These are phyloP conservation scores for Salticus scenicus DNA, from an alignment of 2,888 invertebrate species.

Conservation along the genomic window DNA sequence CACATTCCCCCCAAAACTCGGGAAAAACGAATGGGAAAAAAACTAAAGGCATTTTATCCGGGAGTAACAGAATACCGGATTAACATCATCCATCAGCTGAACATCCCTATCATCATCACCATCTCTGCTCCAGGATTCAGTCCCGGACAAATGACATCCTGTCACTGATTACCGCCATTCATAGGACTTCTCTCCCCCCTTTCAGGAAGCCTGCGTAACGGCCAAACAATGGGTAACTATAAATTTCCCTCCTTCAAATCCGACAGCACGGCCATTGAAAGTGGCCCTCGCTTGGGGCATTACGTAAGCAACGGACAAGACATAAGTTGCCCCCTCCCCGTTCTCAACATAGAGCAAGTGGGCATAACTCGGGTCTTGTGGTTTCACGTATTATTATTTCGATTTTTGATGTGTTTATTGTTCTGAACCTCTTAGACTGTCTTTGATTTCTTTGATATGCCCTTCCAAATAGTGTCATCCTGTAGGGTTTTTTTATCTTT, in stretches of 20 bases:
- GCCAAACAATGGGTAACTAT: conserved; percentile 70
- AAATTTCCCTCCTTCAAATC: conserved; percentile 68
- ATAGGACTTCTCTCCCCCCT: conserved; percentile 23
- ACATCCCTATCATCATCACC: conserved; percentile 67
- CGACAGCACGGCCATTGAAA: conserved; percentile 56
- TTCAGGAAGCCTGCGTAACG: conserved; percentile 60
- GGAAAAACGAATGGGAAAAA: neutral
- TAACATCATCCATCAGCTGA: conserved; percentile 65
- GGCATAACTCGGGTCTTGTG: neutral
- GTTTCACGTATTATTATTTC: conserved; percentile 19
- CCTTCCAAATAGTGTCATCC: conserved; percentile 13
- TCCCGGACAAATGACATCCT: conserved; percentile 69
- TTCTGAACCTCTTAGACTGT: conserved; percentile 28
- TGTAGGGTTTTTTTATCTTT: neutral
- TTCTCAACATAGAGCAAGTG: neutral
- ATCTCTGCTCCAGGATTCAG: conserved; percentile 52
- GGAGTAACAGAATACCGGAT: conserved; percentile 65
- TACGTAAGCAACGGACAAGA: conserved; percentile 60
- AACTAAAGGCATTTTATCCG: conserved; percentile 33
- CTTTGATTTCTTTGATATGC: conserved; percentile 9
- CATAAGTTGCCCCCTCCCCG: conserved; percentile 35
- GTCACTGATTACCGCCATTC: conserved; percentile 69
- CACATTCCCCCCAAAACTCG: conserved; percentile 5
- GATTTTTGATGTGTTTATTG: conserved; percentile 62
- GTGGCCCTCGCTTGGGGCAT: conserved; percentile 33